These are phyloP conservation scores for Pseudopipra pipra DNA, from an alignment of 2,113 vertebrate species.

Conservation along the genomic window DNA sequence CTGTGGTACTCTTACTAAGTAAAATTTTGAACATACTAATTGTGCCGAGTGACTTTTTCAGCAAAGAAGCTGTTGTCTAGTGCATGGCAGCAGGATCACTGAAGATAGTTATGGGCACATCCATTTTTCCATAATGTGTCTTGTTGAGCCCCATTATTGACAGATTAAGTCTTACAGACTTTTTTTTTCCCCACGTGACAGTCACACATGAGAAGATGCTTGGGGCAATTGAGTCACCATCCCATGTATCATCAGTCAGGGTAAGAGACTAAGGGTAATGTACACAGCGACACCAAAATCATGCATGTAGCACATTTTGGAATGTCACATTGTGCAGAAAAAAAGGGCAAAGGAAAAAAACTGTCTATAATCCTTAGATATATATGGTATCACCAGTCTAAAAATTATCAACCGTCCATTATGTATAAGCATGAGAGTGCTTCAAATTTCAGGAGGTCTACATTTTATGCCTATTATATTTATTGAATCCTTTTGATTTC, in stretches of 20 bases:
- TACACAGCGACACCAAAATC: not conserved
- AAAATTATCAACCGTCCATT: not conserved
- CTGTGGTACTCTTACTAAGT: not conserved
- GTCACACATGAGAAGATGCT: not conserved
- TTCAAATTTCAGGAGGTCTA: not conserved
- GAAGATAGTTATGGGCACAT: not conserved
- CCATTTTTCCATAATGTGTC: not conserved
- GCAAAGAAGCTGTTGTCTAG: not conserved
- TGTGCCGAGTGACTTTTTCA: not conserved
- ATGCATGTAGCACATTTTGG: not conserved
- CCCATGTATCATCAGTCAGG: not conserved
- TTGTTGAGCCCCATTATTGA: rapidly evolving
- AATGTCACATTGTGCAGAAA: not conserved
- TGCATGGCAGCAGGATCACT: not conserved
- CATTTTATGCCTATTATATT: not conserved
- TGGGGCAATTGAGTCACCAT: not conserved
- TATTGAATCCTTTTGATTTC: not conserved
- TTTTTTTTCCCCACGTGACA: not conserved
- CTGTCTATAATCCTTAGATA: not conserved
- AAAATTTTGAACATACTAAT: not conserved
- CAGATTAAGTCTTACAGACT: not conserved
- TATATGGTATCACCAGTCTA: not conserved
- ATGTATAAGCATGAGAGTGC: not conserved
- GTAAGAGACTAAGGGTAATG: not conserved
- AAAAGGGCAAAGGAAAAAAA: not conserved